Conservation (phyloP, 2,797 vertebrate species). For the Oophaga sylvatica region DNA sequence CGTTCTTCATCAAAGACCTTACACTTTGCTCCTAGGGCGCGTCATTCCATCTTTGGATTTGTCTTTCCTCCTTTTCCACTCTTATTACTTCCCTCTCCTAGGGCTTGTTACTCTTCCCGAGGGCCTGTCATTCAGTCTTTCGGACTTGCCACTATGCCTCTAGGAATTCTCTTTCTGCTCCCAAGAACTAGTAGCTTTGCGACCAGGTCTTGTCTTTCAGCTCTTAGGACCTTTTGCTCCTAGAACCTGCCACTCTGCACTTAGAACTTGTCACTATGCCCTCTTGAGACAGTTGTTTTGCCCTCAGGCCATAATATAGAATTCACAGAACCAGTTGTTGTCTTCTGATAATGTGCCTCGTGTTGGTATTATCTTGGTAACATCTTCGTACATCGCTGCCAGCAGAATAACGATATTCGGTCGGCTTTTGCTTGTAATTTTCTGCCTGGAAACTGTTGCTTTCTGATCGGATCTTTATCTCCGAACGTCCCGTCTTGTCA, state of each 20-base stretch:
- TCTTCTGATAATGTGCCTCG: too few species aligned
- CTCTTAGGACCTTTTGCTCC: not conserved
- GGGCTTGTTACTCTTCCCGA: not conserved
- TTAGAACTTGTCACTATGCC: not conserved
- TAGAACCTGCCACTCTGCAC: not conserved
- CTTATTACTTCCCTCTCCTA: not conserved
- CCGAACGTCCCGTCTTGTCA: not conserved
- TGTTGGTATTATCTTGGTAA: not conserved
- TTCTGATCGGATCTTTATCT: not conserved
- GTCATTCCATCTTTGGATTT: not conserved
- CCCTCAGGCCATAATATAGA: too few species aligned
- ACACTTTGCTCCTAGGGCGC: not conserved
- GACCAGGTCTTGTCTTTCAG: not conserved
- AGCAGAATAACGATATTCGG: not conserved
- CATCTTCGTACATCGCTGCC: not conserved
- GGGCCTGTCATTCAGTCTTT: not conserved
- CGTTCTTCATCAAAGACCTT: not conserved
- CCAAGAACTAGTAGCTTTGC: not conserved
- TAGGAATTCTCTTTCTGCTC: too few species aligned
- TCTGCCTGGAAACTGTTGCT: conserved; percentile 2
- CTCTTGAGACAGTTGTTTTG: too few species aligned
- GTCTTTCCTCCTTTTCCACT: not conserved
- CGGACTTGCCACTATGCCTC: too few species aligned
- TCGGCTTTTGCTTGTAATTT: not conserved
- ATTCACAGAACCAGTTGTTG: too few species aligned